A percentile compares a stretch with the other conserved stretches of the same genome.
These are phyloP conservation scores for Limnephilus marmoratus DNA, from an alignment of 2,888 invertebrate species.

Conservation along the genomic window DNA sequence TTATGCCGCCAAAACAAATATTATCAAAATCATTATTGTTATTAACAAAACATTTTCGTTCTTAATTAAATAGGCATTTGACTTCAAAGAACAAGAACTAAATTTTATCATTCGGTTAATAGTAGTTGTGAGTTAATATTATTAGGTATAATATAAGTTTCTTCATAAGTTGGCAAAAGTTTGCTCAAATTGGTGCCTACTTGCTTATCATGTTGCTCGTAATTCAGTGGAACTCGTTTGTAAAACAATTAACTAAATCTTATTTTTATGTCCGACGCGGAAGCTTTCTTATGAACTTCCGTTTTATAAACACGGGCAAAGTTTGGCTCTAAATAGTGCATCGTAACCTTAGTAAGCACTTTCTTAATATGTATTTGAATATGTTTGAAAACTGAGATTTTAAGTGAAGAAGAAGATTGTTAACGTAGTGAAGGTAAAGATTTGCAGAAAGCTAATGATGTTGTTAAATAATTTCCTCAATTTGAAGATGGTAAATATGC, in stretches of 20 bases:
- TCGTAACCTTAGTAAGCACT: background rate
- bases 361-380: background rate
- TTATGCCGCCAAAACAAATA: background rate
- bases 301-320: background rate
- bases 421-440: background rate
- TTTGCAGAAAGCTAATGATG: background rate
- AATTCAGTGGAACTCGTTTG: background rate
- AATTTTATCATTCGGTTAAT: background rate
- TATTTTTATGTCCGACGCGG: background rate
- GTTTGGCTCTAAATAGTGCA: background rate
- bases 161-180: background rate
- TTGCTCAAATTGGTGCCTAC: background rate
- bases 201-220: background rate
- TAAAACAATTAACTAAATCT: background rate
- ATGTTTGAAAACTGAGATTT: background rate
- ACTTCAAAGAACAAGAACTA: background rate
- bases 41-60: background rate
- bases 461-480: background rate
- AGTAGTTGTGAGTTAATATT: background rate
- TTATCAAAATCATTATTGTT: conserved; percentile 5
- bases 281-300: background rate
- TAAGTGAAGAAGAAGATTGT: background rate
- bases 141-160: background rate
- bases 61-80: conserved; percentile 5
- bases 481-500: background rate